Evolutionary conservation across 2,888 invertebrate species (phyloP), one percentile per base, ranked within the genome.

Genomic region (Piscicola geometra): DNA sequence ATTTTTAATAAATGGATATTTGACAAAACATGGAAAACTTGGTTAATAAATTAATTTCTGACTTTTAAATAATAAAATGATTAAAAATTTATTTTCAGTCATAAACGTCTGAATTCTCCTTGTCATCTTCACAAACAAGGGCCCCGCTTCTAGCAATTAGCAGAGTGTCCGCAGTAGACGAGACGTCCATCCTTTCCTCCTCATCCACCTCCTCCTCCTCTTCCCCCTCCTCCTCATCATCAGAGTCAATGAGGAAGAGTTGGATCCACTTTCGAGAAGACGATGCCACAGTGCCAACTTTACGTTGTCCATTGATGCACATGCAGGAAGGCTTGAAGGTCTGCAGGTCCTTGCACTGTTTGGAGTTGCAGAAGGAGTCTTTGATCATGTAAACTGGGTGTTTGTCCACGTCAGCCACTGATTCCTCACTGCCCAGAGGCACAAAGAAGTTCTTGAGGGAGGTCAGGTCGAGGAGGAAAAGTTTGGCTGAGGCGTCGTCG

Each of bases 181-280:
- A 5, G 9, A 5, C 5, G 3, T 5, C n/a, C 60, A 56, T 56
- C 15, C 9, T 41, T 67, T 32, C 35, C 67, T 5, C 32, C 70
- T 35, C 50, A 52, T 25, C 71, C 21, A 9, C 28, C 21, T 32
- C 47, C 1, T 21, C 64, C 28, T 64, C 73, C n/a, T 35, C 73
- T 33, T 73, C 64, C 75, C 93, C 94, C 78, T 95, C 94, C 76
- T 93, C 93, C 76, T 92, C 92, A 33, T 93, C 94, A 83, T 94
- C 94, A 0, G 91, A 91, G 87, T 95, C 95, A 90, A 94, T 94
- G 85, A 95, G 93, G 83, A 92, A 92, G 70, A 94, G 88, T 78
- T 93, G 88, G 66, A 95, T 91, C 84, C 93, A 91, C 77, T 92
- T 89, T 75, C 88, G 87, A 81, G 89, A 92, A 80, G 92, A 91